phyloP scores from a whole-genome alignment of 2,797 vertebrate species.

The Oreochromis grahami region DNA sequence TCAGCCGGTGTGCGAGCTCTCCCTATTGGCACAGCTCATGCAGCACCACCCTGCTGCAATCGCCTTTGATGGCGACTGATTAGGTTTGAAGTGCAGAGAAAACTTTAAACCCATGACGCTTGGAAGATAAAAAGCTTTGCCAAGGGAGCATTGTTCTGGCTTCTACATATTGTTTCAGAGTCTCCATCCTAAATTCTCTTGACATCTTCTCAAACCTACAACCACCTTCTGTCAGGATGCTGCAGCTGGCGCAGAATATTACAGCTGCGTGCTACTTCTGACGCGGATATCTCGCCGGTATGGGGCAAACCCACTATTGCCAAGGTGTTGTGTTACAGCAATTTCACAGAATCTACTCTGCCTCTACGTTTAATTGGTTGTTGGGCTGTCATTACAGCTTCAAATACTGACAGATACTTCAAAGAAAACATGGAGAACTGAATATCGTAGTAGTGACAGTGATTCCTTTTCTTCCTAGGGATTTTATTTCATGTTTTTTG shows the following conservation, averaged over 20 bases:
- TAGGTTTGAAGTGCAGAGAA: constrained; percentile 52
- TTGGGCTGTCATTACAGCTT: constrained; percentile 52
- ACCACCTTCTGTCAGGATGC: not conserved
- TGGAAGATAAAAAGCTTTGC: constrained; percentile 53
- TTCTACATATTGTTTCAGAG: not conserved
- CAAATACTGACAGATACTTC: constrained; percentile 62
- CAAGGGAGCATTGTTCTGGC: not conserved
- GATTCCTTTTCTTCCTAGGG: constrained; percentile 43
- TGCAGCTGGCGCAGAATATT: not conserved
- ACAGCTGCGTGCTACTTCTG: not conserved
- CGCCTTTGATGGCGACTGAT: constrained; percentile 61
- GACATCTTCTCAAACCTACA: constrained; percentile 6
- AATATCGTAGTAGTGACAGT: constrained; percentile 43
- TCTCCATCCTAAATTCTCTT: not conserved
- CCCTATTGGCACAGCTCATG: constrained; percentile 3
- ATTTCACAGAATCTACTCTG: constrained; percentile 18
- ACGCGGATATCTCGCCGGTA: not conserved
- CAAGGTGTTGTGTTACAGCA: constrained; percentile 16
- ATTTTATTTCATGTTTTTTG: constrained; percentile 20
- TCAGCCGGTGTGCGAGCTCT: not conserved
- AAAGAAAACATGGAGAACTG: constrained; percentile 34
- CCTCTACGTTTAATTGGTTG: constrained; percentile 63
- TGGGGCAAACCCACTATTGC: not conserved
- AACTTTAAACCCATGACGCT: constrained; percentile 19
- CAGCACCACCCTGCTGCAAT: constrained; percentile 18